phyloP scores from a whole-genome alignment of 2,888 invertebrate species.

The Tuta absoluta region DNA sequence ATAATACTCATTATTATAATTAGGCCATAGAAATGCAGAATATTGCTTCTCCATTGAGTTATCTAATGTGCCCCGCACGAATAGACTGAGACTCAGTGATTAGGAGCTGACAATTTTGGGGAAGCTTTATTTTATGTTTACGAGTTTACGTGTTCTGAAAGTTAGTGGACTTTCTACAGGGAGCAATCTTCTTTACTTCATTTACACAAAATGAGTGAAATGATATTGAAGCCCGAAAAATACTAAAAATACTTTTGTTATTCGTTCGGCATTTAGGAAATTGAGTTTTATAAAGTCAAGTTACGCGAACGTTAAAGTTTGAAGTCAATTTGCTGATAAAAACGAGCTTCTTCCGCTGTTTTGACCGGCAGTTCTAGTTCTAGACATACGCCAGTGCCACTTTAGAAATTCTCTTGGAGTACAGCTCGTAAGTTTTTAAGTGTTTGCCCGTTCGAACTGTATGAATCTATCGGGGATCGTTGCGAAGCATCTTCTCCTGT shows the following conservation, averaged over 20 bases:
- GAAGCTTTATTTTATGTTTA: constrained; percentile 62
- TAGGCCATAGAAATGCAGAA: constrained; percentile 30
- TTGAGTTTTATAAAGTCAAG: constrained; percentile 34
- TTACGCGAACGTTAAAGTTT: constrained; percentile 36
- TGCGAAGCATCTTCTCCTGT: background rate
- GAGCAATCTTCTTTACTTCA: constrained; percentile 30
- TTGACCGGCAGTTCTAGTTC: constrained; percentile 15
- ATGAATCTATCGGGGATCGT: background rate
- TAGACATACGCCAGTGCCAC: constrained; percentile 21
- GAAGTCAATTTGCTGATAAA: constrained; percentile 25
- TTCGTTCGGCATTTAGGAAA: constrained; percentile 12
- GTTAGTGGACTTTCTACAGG: constrained; percentile 39
- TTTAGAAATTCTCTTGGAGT: constrained; percentile 24
- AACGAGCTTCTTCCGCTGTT: constrained; percentile 17
- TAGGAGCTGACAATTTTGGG: constrained; percentile 57
- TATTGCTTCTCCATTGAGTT: constrained; percentile 48
- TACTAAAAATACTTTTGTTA: constrained; percentile 1
- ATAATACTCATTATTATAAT: constrained; percentile 23
- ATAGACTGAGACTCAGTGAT: constrained; percentile 54
- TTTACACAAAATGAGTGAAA: constrained; percentile 30
- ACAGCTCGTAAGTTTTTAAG: constrained; percentile 18
- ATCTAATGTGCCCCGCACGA: constrained; percentile 43
- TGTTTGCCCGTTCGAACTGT: constrained; percentile 17
- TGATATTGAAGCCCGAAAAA: constrained; percentile 21
- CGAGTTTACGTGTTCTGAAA: constrained; percentile 61